Evolutionary conservation across 2,113 vertebrate genomes (phyloP).

Genomic region (Galbula dea): DNA sequence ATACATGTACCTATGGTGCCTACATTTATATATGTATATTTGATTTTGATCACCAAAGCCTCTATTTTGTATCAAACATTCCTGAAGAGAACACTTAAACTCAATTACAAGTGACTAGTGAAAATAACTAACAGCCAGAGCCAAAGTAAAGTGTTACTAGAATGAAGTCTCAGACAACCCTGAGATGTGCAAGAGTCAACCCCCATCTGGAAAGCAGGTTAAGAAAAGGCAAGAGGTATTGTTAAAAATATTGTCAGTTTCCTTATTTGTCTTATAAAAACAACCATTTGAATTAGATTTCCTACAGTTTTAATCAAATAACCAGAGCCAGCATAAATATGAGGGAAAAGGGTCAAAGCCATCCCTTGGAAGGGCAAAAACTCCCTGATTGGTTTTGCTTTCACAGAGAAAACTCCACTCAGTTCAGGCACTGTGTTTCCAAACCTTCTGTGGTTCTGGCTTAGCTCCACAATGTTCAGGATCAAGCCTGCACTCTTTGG

Average conservation of each 20-base stretch:
- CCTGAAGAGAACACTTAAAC: constrained; percentile 23
- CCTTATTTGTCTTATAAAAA: background rate
- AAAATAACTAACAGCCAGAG: background rate
- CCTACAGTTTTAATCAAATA: background rate
- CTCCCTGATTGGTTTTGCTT: constrained; percentile 28
- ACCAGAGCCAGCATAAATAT: background rate
- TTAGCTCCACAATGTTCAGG: constrained; percentile 31
- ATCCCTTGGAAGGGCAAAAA: background rate
- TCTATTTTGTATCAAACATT: constrained; percentile 39
- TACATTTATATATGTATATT: background rate
- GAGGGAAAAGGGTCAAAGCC: background rate
- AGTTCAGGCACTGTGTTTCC: constrained; percentile 25
- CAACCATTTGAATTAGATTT: background rate
- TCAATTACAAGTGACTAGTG: constrained; percentile 1
- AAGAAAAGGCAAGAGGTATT: constrained; percentile 3
- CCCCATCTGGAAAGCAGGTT: constrained; percentile 26
- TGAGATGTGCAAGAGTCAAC: background rate
- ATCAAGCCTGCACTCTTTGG: background rate
- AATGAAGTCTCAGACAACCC: constrained; percentile 20
- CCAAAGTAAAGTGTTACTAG: constrained; percentile 42
- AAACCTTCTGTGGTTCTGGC: constrained; percentile 27
- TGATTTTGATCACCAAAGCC: constrained; percentile 18
- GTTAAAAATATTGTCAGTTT: background rate
- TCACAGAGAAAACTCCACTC: background rate
- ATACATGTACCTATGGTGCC: background rate